A percentile compares a stretch with the other conserved stretches of the same genome.
Conservation (phyloP, 1,140 invertebrate species). For the Aphaenogaster rudis region DNA sequence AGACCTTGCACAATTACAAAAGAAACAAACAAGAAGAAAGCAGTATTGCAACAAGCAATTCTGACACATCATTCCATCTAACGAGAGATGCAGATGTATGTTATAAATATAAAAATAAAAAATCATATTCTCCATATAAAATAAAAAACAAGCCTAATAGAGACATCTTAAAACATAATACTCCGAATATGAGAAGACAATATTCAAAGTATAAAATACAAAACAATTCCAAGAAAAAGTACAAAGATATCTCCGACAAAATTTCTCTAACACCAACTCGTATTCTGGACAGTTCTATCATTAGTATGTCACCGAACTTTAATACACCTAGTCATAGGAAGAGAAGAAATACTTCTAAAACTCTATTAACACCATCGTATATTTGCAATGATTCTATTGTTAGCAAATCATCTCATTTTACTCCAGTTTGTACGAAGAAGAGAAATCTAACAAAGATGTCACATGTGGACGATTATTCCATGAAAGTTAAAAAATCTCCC, state of each 20-base stretch:
- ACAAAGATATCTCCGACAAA: not conserved
- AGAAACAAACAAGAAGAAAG: constrained; percentile 34
- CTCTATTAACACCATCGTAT: constrained; percentile 11
- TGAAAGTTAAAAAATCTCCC: constrained; percentile 14
- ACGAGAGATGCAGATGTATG: not conserved
- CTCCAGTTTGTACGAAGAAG: not conserved
- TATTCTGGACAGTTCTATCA: constrained; percentile 70
- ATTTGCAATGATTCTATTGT: constrained; percentile 57
- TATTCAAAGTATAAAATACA: not conserved
- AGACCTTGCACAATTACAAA: constrained; percentile 34
- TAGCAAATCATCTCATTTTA: constrained; percentile 67
- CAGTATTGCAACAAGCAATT: constrained; percentile 16
- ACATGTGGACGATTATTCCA: not conserved
- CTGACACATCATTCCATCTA: not conserved
- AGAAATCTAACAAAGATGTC: constrained; percentile 15
- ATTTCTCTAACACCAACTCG: not conserved
- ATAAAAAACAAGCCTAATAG: constrained; percentile 34
- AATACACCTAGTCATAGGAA: constrained; percentile 54
- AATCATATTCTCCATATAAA: constrained; percentile 27
- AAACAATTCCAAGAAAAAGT: constrained; percentile 45
- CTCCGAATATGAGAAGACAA: not conserved
- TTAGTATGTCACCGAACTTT: constrained; percentile 79
- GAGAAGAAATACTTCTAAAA: constrained; percentile 19
- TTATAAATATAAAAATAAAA: constrained; percentile 12
- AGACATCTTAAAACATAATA: constrained; percentile 14